Percentiles rank a stretch among this genome's conserved stretches.
These are phyloP conservation scores for Ceratothoa steindachneri DNA, from an alignment of 2,888 invertebrate genomes.

Conservation along the genomic window DNA sequence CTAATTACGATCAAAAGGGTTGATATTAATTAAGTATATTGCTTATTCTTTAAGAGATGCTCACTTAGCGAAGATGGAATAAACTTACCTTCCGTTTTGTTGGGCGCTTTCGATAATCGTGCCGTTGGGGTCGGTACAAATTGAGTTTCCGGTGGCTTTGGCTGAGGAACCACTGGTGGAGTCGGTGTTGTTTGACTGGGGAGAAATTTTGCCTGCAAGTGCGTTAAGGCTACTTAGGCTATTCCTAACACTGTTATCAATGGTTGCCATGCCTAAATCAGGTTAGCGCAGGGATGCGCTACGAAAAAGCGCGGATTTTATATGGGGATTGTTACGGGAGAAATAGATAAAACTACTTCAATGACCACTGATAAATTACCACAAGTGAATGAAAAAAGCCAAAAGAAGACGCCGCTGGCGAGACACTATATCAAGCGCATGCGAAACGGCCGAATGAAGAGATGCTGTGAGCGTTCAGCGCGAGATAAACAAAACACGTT, in stretches of 20 bases:
- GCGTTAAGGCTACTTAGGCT: conserved; percentile 44
- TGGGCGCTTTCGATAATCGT: neutral
- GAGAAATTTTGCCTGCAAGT: conserved; percentile 45
- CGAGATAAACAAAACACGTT: conserved; percentile 5
- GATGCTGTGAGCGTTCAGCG: neutral
- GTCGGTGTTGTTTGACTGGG: conserved; percentile 37
- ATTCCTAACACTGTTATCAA: conserved; percentile 40
- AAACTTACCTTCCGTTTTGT: neutral
- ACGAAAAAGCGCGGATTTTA: neutral
- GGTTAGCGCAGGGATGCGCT: neutral
- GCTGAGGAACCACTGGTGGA: conserved; percentile 20
- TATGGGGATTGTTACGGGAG: neutral
- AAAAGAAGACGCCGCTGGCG: neutral
- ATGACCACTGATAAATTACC: neutral
- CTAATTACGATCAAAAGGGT: too few relatives aligned
- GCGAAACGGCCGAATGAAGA: neutral
- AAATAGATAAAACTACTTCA: neutral
- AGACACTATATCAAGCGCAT: neutral
- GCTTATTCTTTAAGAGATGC: too few relatives aligned
- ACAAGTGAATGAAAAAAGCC: neutral
- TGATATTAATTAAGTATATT: too few relatives aligned
- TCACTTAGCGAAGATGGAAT: too few relatives aligned
- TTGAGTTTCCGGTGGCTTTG: neutral
- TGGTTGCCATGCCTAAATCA: conserved; percentile 40
- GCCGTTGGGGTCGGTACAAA: neutral